A percentile compares a stretch with the other conserved stretches of the same genome.
phyloP scores from a whole-genome alignment of 2,888 invertebrate species.

The Tachina lurida region DNA sequence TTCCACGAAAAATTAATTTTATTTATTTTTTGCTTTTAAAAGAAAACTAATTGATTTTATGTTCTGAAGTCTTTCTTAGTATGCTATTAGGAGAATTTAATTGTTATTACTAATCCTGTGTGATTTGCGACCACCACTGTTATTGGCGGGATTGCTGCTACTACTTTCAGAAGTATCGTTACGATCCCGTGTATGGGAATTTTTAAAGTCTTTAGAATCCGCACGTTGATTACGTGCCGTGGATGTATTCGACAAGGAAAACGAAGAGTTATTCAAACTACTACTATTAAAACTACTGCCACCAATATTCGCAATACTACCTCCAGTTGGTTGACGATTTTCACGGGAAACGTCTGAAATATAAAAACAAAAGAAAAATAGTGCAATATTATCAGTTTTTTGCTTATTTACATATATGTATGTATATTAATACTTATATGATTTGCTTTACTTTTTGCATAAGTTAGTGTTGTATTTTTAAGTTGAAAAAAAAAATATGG shows the following conservation, averaged over 20 bases:
- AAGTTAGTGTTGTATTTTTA: too few relatives aligned
- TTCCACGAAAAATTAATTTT: constrained; percentile 24
- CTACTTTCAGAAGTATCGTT: constrained; percentile 77
- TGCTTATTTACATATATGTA: background rate
- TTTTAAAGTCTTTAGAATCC: constrained; percentile 70
- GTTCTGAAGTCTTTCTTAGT: constrained; percentile 52
- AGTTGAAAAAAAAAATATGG: too few relatives aligned
- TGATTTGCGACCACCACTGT: constrained; percentile 79
- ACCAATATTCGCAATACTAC: constrained; percentile 74
- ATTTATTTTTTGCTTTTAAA: constrained; percentile 20
- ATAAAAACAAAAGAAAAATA: constrained; percentile 11
- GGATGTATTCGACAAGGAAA: constrained; percentile 68
- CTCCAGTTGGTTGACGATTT: constrained; percentile 77
- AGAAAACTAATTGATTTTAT: constrained; percentile 32
- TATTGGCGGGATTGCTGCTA: constrained; percentile 74
- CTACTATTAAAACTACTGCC: constrained; percentile 74
- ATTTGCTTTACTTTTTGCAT: too few relatives aligned
- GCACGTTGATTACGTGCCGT: constrained; percentile 66
- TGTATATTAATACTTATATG: background rate
- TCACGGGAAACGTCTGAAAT: constrained; percentile 76
- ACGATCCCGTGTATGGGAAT: constrained; percentile 74
- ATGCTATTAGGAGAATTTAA: constrained; percentile 65
- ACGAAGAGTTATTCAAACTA: constrained; percentile 73
- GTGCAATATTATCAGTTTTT: background rate
- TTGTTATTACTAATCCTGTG: constrained; percentile 78